phyloP scores from a whole-genome alignment of 2,888 invertebrate species.

The Dugesia japonica region DNA sequence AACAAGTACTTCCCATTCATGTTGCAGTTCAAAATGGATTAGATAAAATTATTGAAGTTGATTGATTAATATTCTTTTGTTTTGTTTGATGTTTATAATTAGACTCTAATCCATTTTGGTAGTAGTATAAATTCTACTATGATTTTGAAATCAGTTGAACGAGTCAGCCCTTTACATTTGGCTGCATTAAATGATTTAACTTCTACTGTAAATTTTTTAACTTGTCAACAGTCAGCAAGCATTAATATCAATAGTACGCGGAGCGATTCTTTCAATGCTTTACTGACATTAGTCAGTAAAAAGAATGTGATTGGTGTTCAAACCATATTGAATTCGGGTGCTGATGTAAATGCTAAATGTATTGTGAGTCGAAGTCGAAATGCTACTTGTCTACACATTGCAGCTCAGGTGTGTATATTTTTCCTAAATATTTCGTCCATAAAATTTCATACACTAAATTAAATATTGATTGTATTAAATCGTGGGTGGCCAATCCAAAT shows the following conservation, averaged over 20 bases:
- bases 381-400: constrained; percentile 33
- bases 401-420: constrained; percentile 25
- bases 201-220: constrained; percentile 21
- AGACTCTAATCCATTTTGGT: constrained; percentile 12
- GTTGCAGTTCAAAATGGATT: constrained; percentile 28
- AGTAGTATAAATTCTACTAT: constrained; percentile 30
- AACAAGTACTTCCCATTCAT: constrained; percentile 25
- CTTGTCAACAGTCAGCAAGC: not conserved
- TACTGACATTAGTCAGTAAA: constrained; percentile 27
- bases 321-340: constrained; percentile 20
- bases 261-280: constrained; percentile 28
- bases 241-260: constrained; percentile 25
- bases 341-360: constrained; percentile 28
- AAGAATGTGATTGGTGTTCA: constrained; percentile 26
- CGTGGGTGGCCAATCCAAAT: too few relatives aligned
- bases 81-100: too few relatives aligned
- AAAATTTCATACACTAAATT: too few relatives aligned
- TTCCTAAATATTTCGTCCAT: too few relatives aligned
- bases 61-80: not conserved
- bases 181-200: constrained; percentile 29
- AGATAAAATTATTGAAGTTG: constrained; percentile 22
- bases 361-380: constrained; percentile 29
- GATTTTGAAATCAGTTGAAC: constrained; percentile 31
- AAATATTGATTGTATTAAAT: too few relatives aligned
- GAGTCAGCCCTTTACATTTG: constrained; percentile 32